Evolutionary conservation across 2,113 vertebrate species (phyloP), one percentile per base, ranked within the genome.

Genomic region (Pseudonaja textilis): DNA sequence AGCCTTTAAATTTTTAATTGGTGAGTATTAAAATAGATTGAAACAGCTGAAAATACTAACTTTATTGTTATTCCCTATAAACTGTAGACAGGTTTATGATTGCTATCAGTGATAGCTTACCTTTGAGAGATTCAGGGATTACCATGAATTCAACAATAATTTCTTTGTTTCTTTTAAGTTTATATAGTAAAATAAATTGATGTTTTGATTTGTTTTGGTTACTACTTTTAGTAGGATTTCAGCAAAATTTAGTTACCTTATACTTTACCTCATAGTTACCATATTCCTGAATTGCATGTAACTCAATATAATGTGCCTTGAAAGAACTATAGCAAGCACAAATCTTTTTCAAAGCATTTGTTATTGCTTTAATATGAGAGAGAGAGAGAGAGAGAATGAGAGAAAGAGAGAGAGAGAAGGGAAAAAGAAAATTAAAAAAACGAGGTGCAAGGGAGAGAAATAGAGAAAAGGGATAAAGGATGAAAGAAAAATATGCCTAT

Each of bases 1-100:
- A 39, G 98, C 98, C 94, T 99, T 98, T 97, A 99, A 99, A 93
- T 99, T 99, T 95, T 98, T 99, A 8, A 96, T 95, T 61, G 97
- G 98, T 99, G 93, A 98, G 98, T 97, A 93, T 25, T 85, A 29
- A 64, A 10, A 20, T 18, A 55, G 26, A 9, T 26, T 52, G 45
- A 52, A 86, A n/a, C 29, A 22, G 39, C 25, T 57, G 34, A 52
- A 57, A 47, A 50, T 39, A 23, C 20, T 45, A 59, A 45, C 74
- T 52, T 52, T 90, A 89, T 59, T 47, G 29, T 18, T 85, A 50
- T 89, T 11, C 8, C 16, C 7, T 47, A 26, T 85, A 6, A 86
- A 39, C 11, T 39, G n/a, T 54, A 90, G 25, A 54, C 2, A 3
- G 9, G 39, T 25, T 54, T 69, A 88, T 26, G 14, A 55, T 42